Base-by-base conservation (phyloP, 2,888 invertebrate genomes). In the Drosophila subsilvestris region DNA sequence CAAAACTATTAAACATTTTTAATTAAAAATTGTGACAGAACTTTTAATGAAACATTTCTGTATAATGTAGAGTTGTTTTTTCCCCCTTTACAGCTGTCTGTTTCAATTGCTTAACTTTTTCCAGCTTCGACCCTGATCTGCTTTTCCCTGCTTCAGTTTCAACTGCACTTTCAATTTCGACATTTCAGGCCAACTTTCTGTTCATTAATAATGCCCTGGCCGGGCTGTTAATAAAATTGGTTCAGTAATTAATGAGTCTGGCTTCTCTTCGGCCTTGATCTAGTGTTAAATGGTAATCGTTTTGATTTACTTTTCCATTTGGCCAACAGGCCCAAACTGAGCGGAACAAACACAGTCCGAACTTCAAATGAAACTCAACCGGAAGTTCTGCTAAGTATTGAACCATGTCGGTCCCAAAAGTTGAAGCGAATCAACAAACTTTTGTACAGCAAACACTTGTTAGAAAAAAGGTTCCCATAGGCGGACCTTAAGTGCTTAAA, bases 241-340 rank as follows among this genome's bases (percentile, higher is more conserved):
- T 55, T 57, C 53, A 63, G 79, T 72, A 84, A 84, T 86, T 86
- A 84, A 86, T 78, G 74, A 66, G 53, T 57, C 60, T 58, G 50
- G 32, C 17, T 60, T 47, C 51, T 27, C 29, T 25, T 47, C 66
- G 54, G 43, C 51, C 55, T 54, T 57, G 68, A 49, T 29, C 57
- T 62, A 74, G 62, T 57, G 56, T 61, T 58, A 61, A 56, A 61
- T 66, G 58, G 43, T 66, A 71, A 75, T 59, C 67, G 51, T 45
- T 67, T 74, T 79, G 79, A 80, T 74, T 80, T 80, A 80, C 68
- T 66, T 81, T 84, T 74, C 61, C 69, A 74, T 78, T 69, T 68
- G 65, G 48, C 48, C 67, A 53, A 48, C 48, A 29, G n/a, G 27
- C 47, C 59, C 51, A 32, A 72, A 70, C 62, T 66, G 61, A 73